These are phyloP conservation scores for Diadumene lineata DNA, from an alignment of 92 coral and sea anemone genomes.

Conservation along the genomic window DNA sequence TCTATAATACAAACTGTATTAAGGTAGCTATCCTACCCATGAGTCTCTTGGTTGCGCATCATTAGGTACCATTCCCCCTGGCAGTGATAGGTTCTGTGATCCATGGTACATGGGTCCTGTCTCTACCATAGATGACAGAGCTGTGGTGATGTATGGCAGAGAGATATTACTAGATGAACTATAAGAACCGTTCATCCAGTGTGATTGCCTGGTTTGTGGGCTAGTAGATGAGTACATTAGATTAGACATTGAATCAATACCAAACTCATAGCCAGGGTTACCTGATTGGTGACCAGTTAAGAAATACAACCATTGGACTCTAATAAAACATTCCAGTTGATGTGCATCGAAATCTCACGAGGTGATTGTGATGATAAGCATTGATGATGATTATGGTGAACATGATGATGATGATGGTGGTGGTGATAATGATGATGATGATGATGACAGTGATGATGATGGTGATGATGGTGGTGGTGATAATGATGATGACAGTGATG, in stretches of 20 bases:
- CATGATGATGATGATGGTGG: neutral
- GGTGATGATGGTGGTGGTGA: neutral
- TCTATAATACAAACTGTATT: neutral
- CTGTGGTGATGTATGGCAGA: constrained; percentile 71
- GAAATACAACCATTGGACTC: neutral
- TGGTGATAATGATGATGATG: neutral
- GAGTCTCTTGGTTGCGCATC: constrained; percentile 48
- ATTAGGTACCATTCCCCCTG: constrained; percentile 33
- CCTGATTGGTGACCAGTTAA: constrained; percentile 45
- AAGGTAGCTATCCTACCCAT: constrained; percentile 24
- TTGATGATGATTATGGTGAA: neutral
- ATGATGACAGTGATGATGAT: neutral
- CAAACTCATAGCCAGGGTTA: constrained; percentile 77
- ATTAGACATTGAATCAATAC: constrained; percentile 48
- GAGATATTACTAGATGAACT: constrained; percentile 40
- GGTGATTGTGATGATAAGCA: constrained; percentile 1
- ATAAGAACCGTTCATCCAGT: constrained; percentile 40
- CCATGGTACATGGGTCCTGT: constrained; percentile 43
- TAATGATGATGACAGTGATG: neutral
- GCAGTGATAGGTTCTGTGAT: constrained; percentile 50
- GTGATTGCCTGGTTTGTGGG: constrained; percentile 29
- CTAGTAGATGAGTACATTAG: constrained; percentile 53
- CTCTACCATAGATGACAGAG: constrained; percentile 42
- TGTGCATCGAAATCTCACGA: no score
- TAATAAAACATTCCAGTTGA: no score